Conservation (phyloP, 23 tunicate species). For the Trididemnum nubilum region DNA sequence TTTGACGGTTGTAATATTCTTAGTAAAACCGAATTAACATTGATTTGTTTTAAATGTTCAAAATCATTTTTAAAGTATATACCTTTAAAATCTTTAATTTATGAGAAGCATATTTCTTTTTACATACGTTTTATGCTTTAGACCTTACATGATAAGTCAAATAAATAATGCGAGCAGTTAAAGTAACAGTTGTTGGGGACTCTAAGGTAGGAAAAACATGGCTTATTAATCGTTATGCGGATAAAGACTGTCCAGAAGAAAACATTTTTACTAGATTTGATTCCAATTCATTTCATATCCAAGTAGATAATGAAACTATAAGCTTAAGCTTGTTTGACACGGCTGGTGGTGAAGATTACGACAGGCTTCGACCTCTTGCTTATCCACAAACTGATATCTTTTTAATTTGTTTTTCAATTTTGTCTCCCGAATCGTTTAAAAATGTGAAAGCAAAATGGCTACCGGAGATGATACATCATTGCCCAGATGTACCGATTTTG, state of each 20-base stretch:
- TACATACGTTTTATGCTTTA: not conserved
- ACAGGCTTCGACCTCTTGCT: conserved; percentile 32
- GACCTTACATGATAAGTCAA: not conserved
- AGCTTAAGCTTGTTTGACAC: not conserved
- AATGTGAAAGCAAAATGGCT: conserved; percentile 14
- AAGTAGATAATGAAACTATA: not conserved
- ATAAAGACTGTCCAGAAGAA: not conserved
- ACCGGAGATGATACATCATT: not conserved
- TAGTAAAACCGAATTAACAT: too few relatives aligned
- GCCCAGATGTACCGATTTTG: not conserved
- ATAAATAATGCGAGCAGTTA: not conserved
- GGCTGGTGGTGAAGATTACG: conserved; percentile 63
- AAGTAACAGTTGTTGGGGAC: not conserved
- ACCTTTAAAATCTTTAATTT: too few relatives aligned
- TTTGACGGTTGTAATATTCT: too few relatives aligned
- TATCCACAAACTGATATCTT: conserved; percentile 15
- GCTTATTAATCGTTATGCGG: not conserved
- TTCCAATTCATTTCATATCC: not conserved
- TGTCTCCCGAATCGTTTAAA: conserved; percentile 1
- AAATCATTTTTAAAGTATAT: too few relatives aligned
- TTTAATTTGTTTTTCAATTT: conserved; percentile 5
- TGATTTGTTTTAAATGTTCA: too few relatives aligned
- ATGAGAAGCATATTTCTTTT: too few relatives aligned
- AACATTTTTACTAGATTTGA: not conserved
- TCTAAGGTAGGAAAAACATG: conserved; percentile 2